Conservation (phyloP, 2,888 invertebrate genomes). For the Psococerastis gibbosa region DNA sequence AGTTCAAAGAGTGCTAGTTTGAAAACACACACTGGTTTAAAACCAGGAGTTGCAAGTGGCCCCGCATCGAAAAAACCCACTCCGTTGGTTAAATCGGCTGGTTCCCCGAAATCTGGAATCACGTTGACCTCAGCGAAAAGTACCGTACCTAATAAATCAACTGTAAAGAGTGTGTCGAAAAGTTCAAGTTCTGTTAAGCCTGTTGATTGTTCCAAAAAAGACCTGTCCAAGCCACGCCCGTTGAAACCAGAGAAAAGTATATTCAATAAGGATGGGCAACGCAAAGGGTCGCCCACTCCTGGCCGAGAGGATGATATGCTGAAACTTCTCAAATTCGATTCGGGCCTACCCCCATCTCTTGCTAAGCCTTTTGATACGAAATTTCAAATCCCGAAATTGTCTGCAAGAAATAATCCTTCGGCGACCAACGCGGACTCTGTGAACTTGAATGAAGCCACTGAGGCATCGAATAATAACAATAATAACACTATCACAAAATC, state of each 20-base stretch:
- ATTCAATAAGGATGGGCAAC: background rate
- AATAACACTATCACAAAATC: background rate
- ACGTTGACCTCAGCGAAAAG: conserved; percentile 18
- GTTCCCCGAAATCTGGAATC: conserved; percentile 12
- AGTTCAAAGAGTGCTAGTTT: conserved; percentile 48
- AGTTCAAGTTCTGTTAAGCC: conserved; percentile 19
- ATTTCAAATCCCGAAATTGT: conserved; percentile 73
- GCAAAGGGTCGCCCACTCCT: conserved; percentile 12
- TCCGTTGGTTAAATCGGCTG: background rate
- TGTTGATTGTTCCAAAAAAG: conserved; percentile 13
- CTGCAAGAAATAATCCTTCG: conserved; percentile 28
- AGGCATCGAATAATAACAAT: conserved; percentile 9
- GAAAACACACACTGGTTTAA: conserved; percentile 54
- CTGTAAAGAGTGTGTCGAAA: conserved; percentile 16
- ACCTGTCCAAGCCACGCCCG: conserved; percentile 12
- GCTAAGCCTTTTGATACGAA: conserved; percentile 42
- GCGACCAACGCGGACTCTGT: conserved; percentile 13
- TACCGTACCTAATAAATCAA: no score
- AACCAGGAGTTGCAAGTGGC: conserved; percentile 71
- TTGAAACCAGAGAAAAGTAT: background rate
- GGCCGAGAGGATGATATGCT: conserved; percentile 11
- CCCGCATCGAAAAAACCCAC: conserved; percentile 56
- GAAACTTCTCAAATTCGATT: background rate
- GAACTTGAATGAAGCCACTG: conserved; percentile 14
- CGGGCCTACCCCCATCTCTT: conserved; percentile 14